Conservation (phyloP, 1,140 invertebrate species). For the Pseudomyrmex gracilis region DNA sequence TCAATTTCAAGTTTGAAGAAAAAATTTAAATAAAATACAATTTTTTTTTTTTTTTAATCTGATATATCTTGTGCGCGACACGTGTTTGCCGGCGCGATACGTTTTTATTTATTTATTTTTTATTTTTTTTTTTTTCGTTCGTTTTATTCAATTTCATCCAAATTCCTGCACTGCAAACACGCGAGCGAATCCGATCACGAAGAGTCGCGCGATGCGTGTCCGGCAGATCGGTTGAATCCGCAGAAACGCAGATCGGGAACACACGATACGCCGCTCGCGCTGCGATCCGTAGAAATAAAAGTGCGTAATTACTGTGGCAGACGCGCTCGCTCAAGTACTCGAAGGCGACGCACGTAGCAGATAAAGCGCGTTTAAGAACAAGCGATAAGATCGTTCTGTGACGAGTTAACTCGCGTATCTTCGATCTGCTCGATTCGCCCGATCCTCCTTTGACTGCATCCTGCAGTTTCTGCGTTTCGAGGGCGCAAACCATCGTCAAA, state of each 20-base stretch:
- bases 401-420: slow-evolving; percentile 50
- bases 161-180: background rate
- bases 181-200: background rate
- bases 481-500: slow-evolving; percentile 15
- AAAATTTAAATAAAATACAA: no score
- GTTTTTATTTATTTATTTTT: background rate
- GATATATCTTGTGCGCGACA: no score
- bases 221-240: slow-evolving; percentile 9
- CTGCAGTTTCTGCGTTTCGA: slow-evolving; percentile 30
- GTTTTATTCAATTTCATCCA: background rate
- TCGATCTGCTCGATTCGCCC: slow-evolving; percentile 9
- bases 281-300: slow-evolving; percentile 27
- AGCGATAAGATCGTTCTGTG: slow-evolving; percentile 25
- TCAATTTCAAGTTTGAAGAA: no score
- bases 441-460: slow-evolving; percentile 7
- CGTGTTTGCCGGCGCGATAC: no score
- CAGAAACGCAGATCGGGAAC: slow-evolving; percentile 20
- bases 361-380: slow-evolving; percentile 45
- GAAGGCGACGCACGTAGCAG: slow-evolving; percentile 27
- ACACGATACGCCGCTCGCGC: background rate
- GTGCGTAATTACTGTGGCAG: slow-evolving; percentile 31
- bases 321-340: background rate
- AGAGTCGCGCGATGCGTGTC: slow-evolving; percentile 9
- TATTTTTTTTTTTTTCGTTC: no score
- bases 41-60: no score